Percentiles rank a stretch among this genome's conserved stretches.
Conservation (phyloP, 2,113 vertebrate genomes). For the Mustelus asterias region DNA sequence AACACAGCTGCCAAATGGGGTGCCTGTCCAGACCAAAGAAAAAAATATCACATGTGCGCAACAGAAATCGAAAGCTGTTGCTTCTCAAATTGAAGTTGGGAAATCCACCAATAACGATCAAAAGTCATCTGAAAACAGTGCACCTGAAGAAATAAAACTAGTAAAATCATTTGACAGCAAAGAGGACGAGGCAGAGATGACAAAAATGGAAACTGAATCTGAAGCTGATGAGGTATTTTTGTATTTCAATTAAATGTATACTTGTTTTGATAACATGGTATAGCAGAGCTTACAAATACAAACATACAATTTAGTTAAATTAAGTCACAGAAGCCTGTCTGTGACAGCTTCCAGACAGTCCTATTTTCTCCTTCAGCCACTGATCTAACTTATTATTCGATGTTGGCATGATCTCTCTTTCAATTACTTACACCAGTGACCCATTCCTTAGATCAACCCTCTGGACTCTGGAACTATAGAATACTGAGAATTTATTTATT, state of each 20-base stretch:
- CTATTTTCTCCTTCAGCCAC: neutral
- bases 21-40: conserved; percentile 24
- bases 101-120: neutral
- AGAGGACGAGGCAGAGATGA: neutral
- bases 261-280: neutral
- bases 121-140: neutral
- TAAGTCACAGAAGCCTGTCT: neutral
- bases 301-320: neutral
- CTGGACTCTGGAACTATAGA: neutral
- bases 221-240: conserved; percentile 35
- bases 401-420: neutral
- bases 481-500: no score
- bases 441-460: neutral
- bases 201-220: conserved; percentile 29
- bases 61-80: conserved; percentile 42
- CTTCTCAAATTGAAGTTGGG: neutral
- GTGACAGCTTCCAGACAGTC: neutral
- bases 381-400: neutral
- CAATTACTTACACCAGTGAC: neutral
- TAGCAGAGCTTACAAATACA: neutral
- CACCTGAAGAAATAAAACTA: neutral
- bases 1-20: conserved; percentile 4
- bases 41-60: conserved; percentile 45
- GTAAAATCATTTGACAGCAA: neutral
- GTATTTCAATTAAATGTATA: neutral